Conservation (phyloP, 2,113 vertebrate genomes). For the Pseudonaja textilis region DNA sequence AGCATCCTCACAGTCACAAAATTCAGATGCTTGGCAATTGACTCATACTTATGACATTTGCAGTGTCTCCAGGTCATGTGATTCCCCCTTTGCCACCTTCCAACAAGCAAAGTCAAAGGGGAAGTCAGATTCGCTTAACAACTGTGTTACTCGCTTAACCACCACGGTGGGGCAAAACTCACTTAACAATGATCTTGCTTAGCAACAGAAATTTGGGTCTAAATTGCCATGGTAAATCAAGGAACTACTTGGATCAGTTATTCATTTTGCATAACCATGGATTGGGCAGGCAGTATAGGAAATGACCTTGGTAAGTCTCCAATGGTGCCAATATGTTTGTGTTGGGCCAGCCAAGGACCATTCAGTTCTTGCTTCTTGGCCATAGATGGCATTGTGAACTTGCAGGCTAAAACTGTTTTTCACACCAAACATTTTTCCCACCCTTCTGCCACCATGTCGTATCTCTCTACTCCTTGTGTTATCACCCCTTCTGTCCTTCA, state of each 20-base stretch:
- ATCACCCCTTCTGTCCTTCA: conserved; percentile 1
- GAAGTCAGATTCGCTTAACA: background rate
- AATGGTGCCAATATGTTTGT: background rate
- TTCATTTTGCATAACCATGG: background rate
- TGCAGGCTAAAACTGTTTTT: background rate
- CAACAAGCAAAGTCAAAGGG: background rate
- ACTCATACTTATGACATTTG: background rate
- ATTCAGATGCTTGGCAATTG: background rate
- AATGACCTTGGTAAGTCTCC: background rate
- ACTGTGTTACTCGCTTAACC: background rate
- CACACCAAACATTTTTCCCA: background rate
- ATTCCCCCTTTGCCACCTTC: background rate
- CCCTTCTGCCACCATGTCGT: background rate
- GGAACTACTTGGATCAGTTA: background rate
- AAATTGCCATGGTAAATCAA: background rate
- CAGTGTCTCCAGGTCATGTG: background rate
- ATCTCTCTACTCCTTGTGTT: background rate
- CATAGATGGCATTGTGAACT: background rate
- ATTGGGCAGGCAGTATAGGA: background rate
- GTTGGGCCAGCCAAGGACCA: background rate
- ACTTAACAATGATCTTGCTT: background rate
- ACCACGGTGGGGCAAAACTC: background rate
- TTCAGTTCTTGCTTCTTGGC: background rate
- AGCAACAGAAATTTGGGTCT: background rate
- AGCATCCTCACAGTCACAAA: background rate